Evolutionary conservation across 2,888 invertebrate species (phyloP).

Genomic region (Pandemis cinnamomeana): DNA sequence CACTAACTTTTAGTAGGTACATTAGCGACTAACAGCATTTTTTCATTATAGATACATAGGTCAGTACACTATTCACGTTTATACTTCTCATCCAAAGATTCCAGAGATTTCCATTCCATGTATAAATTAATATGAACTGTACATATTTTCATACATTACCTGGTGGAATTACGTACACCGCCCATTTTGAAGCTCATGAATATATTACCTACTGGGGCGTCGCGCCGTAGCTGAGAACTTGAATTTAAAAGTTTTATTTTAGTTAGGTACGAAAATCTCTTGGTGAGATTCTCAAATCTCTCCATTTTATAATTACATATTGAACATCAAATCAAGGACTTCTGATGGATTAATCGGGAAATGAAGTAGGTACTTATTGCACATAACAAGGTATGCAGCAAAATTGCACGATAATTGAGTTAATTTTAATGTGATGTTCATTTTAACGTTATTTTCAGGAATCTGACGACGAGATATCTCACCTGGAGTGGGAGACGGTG

Average conservation of each 20-base stretch:
- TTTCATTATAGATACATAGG: too few species aligned
- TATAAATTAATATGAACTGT: not conserved
- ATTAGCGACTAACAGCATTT: too few species aligned
- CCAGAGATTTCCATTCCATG: slow-evolving; percentile 9
- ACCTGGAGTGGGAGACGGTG: slow-evolving; percentile 99
- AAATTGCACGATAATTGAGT: too few species aligned
- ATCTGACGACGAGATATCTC: slow-evolving; percentile 96
- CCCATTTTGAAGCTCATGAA: slow-evolving; percentile 36
- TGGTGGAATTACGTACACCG: slow-evolving; percentile 18
- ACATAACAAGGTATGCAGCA: too few species aligned
- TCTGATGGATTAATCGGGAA: too few species aligned
- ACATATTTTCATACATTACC: slow-evolving; percentile 16
- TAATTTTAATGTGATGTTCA: not conserved
- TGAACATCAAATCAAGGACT: too few species aligned
- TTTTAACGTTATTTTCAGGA: slow-evolving; percentile 82
- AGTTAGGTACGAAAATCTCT: slow-evolving; percentile 18
- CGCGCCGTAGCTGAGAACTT: slow-evolving; percentile 12
- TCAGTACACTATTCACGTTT: not conserved
- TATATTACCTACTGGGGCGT: slow-evolving; percentile 19
- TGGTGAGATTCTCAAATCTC: not conserved
- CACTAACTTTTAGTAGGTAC: not conserved
- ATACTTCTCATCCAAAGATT: not conserved
- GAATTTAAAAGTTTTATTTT: not conserved
- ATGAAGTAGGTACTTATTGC: too few species aligned
- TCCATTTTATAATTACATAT: too few species aligned